Evolutionary conservation across 2,113 vertebrate genomes (phyloP).

Genomic region (Saguinus imperator): DNA sequence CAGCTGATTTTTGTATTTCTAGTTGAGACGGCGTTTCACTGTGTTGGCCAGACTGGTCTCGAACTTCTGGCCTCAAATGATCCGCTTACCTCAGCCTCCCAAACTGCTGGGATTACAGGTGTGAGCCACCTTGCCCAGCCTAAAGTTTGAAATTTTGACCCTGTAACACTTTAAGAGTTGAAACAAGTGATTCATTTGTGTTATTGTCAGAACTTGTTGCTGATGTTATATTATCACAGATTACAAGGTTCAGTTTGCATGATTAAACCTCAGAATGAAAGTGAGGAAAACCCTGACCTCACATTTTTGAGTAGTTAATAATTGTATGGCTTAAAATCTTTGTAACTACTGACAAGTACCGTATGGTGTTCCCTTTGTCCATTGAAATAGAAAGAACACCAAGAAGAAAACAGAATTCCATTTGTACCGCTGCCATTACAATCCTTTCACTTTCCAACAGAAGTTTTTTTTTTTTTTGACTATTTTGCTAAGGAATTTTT

Average conservation of each 20-base stretch:
- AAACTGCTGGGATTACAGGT: too few relatives aligned
- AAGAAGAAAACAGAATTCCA: slow-evolving; percentile 19
- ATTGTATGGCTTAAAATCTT: slow-evolving; percentile 18
- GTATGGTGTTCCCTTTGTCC: not conserved
- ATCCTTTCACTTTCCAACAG: not conserved
- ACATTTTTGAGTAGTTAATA: slow-evolving; percentile 22
- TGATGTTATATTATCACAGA: not conserved
- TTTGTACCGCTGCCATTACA: not conserved
- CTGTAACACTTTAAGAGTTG: not conserved
- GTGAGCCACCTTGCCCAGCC: too few relatives aligned
- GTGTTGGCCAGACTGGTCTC: too few relatives aligned
- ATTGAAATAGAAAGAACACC: not conserved
- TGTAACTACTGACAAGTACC: not conserved
- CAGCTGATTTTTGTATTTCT: too few relatives aligned
- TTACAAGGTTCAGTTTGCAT: not conserved
- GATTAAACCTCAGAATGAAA: slow-evolving; percentile 44
- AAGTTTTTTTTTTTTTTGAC: not conserved
- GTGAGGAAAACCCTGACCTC: not conserved
- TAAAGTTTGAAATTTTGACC: not conserved
- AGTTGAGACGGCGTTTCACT: too few relatives aligned
- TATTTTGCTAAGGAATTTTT: not conserved
- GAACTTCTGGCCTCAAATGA: too few relatives aligned
- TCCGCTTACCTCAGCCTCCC: too few relatives aligned
- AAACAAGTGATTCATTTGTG: not conserved
- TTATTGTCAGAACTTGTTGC: not conserved